Evolutionary conservation across 2,113 vertebrate genomes (phyloP).

Genomic region (Varanus salvator): DNA sequence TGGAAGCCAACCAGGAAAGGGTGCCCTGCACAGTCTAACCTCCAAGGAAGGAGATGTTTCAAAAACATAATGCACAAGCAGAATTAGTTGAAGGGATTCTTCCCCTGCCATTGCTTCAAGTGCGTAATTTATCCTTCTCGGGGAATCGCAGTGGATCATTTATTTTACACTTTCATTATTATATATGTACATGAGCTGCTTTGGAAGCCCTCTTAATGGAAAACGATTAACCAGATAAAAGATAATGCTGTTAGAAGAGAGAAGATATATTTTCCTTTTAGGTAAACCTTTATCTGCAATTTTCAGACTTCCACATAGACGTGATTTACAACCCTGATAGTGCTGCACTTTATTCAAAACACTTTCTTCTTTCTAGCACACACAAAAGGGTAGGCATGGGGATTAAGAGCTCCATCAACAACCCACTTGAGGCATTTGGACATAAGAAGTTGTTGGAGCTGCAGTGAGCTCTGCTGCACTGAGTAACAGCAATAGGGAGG

Average conservation of each 20-base stretch:
- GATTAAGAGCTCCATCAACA: neutral
- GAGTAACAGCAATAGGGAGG: neutral
- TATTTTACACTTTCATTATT: neutral
- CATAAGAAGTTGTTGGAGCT: slow-evolving; percentile 6
- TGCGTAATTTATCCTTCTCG: neutral
- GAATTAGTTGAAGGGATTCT: neutral
- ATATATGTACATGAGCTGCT: neutral
- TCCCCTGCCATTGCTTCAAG: neutral
- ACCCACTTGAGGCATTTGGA: neutral
- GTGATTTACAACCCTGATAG: neutral
- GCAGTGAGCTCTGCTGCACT: neutral
- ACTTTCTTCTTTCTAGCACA: neutral
- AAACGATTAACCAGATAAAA: slow-evolving; percentile 3
- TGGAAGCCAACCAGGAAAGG: neutral
- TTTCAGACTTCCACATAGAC: slow-evolving; percentile 30
- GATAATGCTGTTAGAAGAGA: neutral
- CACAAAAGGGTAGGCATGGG: neutral
- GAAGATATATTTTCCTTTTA: slow-evolving; percentile 21
- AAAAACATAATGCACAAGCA: neutral
- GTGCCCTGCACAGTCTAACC: neutral
- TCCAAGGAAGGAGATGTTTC: neutral
- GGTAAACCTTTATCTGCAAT: neutral
- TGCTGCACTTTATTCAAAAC: slow-evolving; percentile 7
- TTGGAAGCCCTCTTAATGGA: neutral
- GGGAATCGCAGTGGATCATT: neutral